These are phyloP conservation scores for Chlorops oryzae DNA, from an alignment of 1,140 invertebrate species.

Conservation along the genomic window DNA sequence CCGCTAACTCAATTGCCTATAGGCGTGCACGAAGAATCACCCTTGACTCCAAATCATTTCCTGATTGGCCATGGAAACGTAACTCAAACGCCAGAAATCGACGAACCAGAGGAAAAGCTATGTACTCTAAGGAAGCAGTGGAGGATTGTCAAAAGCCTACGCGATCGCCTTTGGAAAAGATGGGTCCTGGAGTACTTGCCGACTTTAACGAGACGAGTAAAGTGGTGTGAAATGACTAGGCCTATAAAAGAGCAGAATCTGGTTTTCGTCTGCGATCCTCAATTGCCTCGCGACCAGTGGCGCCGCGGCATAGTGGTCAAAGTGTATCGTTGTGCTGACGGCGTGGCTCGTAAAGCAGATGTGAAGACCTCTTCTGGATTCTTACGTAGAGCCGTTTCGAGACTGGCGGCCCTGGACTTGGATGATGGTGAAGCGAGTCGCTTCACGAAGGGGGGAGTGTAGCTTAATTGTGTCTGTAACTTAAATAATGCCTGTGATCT, in stretches of 20 bases:
- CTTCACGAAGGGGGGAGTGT: too few species aligned
- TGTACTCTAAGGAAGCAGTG: constrained; percentile 9
- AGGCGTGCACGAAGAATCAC: constrained; percentile 21
- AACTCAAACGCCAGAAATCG: not conserved
- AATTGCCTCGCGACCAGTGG: too few species aligned
- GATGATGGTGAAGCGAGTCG: too few species aligned
- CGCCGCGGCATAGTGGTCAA: not conserved
- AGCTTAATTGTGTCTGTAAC: too few species aligned
- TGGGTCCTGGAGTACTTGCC: constrained; percentile 16
- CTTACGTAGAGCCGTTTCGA: constrained; percentile 2
- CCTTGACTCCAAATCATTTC: constrained; percentile 15
- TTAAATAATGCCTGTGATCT: too few species aligned
- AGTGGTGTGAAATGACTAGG: constrained; percentile 7
- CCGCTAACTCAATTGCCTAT: constrained; percentile 26
- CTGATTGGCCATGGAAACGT: constrained; percentile 1
- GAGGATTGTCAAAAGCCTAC: constrained; percentile 2
- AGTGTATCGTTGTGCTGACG: not conserved
- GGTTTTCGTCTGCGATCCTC: constrained; percentile 6
- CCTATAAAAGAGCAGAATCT: not conserved
- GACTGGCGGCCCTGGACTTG: too few species aligned
- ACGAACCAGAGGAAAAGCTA: not conserved
- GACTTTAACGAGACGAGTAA: constrained; percentile 8
- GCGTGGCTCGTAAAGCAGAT: not conserved
- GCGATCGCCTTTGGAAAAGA: constrained; percentile 13
- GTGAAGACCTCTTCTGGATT: constrained; percentile 5